Percentiles rank a stretch among this genome's conserved stretches.
phyloP scores from a whole-genome alignment of 2,797 vertebrate species.

The Cygnus olor region DNA sequence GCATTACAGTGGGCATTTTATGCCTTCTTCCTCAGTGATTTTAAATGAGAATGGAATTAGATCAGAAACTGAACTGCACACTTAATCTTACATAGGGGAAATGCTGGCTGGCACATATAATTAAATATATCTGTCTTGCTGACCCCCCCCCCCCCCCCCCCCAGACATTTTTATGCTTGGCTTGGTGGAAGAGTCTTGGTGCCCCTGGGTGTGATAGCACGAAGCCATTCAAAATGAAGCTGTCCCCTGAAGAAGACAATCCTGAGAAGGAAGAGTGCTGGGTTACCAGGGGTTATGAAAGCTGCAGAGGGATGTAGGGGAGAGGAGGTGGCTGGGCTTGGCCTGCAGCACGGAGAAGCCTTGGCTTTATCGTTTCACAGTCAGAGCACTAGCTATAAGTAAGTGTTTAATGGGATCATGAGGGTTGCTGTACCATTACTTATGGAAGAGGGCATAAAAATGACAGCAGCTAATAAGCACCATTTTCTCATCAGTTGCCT shows the following conservation, averaged over 20 bases:
- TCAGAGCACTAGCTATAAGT: not conserved
- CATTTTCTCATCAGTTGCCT: conserved; percentile 48
- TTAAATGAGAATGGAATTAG: not conserved
- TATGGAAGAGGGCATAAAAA: conserved; percentile 15
- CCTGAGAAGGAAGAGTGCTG: not conserved
- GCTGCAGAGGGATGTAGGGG: not conserved
- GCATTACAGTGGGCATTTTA: not conserved
- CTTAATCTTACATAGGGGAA: not conserved
- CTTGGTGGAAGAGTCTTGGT: not conserved
- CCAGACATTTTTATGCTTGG: not conserved
- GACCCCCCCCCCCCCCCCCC: not conserved
- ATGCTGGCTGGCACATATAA: not conserved
- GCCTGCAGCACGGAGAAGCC: not conserved
- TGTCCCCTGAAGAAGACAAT: not conserved
- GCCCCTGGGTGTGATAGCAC: not conserved
- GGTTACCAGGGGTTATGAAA: not conserved
- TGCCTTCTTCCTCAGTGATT: not conserved
- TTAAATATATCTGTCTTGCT: conserved; percentile 2
- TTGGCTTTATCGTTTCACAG: not conserved
- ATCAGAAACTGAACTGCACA: not conserved
- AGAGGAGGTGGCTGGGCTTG: not conserved
- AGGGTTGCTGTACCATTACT: conserved; percentile 34
- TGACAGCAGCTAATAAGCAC: conserved; percentile 66
- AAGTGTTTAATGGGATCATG: conserved; percentile 40
- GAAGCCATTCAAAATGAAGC: not conserved